Conservation (phyloP, 1,140 invertebrate genomes). For the Pomacea maculata region DNA sequence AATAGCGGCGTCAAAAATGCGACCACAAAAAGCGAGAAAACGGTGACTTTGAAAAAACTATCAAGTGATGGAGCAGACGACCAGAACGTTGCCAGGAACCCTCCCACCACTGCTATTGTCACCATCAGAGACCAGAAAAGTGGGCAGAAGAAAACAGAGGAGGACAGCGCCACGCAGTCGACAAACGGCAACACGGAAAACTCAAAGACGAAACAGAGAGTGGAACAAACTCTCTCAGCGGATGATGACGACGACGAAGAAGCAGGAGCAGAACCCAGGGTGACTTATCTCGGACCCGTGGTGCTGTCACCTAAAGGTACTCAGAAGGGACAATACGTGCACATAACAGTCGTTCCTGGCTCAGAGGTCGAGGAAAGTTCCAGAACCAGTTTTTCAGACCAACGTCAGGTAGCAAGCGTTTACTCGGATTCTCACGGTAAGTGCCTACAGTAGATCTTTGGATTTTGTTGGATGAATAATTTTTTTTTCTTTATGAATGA, state of each 20-base stretch:
- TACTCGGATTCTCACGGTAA: not conserved
- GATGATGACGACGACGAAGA: not conserved
- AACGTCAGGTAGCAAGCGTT: not conserved
- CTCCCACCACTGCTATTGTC: not conserved
- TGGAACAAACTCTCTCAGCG: not conserved
- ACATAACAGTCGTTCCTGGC: constrained; percentile 18
- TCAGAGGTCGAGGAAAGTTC: not conserved
- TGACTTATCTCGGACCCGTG: constrained; percentile 27
- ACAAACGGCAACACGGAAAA: not conserved
- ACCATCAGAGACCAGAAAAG: not conserved
- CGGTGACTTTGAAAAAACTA: too few species aligned
- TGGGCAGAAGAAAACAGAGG: not conserved
- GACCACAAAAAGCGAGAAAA: not conserved
- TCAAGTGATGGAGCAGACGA: not conserved
- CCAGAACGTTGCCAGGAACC: not conserved
- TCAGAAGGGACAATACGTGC: constrained; percentile 4
- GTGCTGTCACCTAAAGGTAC: constrained; percentile 7
- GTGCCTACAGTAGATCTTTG: not conserved
- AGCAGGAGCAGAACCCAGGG: not conserved
- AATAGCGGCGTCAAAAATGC: not conserved
- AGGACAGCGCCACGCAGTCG: not conserved
- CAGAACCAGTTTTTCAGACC: not conserved
- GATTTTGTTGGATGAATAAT: not conserved
- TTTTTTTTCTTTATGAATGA: not conserved
- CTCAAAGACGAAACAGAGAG: not conserved